These are phyloP conservation scores for Catostylus mosaicus DNA, from an alignment of 30 jellyfish, hydroid and myxozoan genomes.

Conservation along the genomic window DNA sequence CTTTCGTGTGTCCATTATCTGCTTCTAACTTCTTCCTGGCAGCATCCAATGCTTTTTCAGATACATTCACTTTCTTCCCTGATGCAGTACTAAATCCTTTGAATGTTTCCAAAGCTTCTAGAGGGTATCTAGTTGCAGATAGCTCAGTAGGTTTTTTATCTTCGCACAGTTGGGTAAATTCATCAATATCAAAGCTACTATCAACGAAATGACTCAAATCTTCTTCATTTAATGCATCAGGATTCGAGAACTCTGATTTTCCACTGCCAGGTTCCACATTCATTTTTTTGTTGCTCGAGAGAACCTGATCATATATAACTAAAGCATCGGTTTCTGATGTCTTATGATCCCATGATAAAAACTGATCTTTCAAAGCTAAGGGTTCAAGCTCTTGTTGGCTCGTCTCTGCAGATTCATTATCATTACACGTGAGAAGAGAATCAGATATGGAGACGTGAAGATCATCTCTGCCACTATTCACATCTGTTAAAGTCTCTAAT, in stretches of 20 bases:
- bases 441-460: background rate
- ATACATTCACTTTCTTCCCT: constrained; percentile 51
- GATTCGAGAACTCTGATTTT: background rate
- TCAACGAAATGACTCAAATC: constrained; percentile 1
- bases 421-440: background rate
- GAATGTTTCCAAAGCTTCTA: background rate
- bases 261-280: background rate
- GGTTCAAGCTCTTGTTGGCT: no score
- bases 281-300: no score
- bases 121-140: background rate
- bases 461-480: no score
- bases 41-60: constrained; percentile 53
- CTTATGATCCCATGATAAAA: no score
- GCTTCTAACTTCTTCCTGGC: constrained; percentile 57
- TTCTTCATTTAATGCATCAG: background rate
- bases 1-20: background rate
- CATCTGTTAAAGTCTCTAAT: no score
- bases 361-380: no score
- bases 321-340: no score
- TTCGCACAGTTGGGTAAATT: constrained; percentile 44
- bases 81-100: constrained; percentile 65
- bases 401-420: background rate
- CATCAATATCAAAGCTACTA: constrained; percentile 47
- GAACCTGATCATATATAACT: no score
- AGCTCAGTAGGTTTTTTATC: background rate